Percentiles rank a stretch among this genome's conserved stretches.
Evolutionary conservation across 1,140 invertebrate species (phyloP).

Genomic region (Drosophila lowei): DNA sequence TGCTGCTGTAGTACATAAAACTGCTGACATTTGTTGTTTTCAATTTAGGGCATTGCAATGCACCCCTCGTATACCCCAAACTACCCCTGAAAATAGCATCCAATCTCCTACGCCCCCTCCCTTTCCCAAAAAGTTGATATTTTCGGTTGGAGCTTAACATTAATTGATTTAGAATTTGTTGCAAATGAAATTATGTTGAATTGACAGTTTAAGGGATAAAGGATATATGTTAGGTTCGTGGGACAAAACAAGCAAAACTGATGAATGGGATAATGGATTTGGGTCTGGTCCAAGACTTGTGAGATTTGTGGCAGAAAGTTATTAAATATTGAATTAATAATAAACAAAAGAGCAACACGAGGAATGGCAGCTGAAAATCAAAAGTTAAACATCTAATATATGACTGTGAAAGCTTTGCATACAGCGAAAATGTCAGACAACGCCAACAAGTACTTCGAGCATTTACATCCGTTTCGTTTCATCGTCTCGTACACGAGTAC

Average conservation of each 20-base stretch:
- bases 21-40: conserved; percentile 78
- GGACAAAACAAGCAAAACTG: background rate
- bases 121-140: conserved; percentile 15
- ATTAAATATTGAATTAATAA: no score
- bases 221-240: background rate
- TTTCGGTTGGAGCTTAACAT: conserved; percentile 51
- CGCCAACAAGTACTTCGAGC: no score
- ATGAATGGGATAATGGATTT: background rate
- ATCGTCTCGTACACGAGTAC: no score
- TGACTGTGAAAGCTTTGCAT: no score
- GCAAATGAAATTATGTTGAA: conserved; percentile 56
- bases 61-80: background rate
- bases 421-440: no score
- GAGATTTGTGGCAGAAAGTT: no score
- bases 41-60: conserved; percentile 56
- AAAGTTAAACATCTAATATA: no score
- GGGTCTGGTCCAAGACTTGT: no score
- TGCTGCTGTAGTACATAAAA: conserved; percentile 61
- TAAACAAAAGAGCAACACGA: no score
- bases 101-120: background rate
- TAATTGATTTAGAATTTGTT: conserved; percentile 73
- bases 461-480: no score
- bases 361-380: no score
- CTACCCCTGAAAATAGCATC: no score
- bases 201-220: conserved; percentile 46